These are phyloP conservation scores for Xestobium rufovillosum DNA, from an alignment of 2,888 invertebrate species.

Conservation along the genomic window DNA sequence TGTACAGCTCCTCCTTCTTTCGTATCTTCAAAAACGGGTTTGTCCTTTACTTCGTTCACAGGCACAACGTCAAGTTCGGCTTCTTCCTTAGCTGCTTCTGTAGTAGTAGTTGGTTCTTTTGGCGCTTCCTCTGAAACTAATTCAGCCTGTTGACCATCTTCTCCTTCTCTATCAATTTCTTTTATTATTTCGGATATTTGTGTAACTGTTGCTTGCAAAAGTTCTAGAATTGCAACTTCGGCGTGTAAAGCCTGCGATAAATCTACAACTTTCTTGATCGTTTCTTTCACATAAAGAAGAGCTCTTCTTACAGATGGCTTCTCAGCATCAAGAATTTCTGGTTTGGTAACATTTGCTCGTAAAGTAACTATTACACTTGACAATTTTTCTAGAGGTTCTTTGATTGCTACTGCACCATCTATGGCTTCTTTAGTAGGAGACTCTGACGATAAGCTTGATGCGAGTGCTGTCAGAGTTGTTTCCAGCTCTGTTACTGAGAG, in stretches of 20 bases:
- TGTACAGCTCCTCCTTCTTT: too few relatives aligned
- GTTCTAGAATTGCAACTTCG: too few relatives aligned
- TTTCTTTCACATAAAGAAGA: not conserved
- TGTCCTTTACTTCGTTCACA: constrained; percentile 3
- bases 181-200: not conserved
- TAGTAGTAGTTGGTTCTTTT: too few relatives aligned
- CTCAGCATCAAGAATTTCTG: not conserved
- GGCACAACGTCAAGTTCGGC: constrained; percentile 10
- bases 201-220: too few relatives aligned
- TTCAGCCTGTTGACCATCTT: not conserved
- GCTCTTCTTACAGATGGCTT: not conserved
- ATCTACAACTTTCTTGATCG: too few relatives aligned
- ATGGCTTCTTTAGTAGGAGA: not conserved
- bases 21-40: not conserved
- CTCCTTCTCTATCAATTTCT: not conserved
- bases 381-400: constrained; percentile 11
- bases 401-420: too few relatives aligned
- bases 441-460: too few relatives aligned
- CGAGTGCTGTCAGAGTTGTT: too few relatives aligned
- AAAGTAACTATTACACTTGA: constrained; percentile 7
- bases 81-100: too few relatives aligned
- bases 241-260: too few relatives aligned
- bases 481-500: constrained; percentile 2
- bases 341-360: not conserved
- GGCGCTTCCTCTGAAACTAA: not conserved